Conservation (phyloP, 2,888 invertebrate genomes). For the Stenchaetothrips biformis region DNA sequence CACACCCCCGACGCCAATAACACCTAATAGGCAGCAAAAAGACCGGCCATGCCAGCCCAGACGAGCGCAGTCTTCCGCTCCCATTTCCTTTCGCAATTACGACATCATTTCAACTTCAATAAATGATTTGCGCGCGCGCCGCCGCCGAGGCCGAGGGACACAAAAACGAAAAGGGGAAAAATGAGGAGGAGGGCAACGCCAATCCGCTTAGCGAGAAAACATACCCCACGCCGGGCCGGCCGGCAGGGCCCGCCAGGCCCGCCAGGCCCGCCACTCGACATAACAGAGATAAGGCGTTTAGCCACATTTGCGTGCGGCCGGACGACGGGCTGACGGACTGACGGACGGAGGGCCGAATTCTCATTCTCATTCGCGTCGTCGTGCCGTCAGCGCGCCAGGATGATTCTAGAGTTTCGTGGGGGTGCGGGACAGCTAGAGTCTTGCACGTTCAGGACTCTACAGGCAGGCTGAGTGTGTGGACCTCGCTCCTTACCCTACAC, state of each 20-base stretch:
- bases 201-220: background rate
- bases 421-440: too few relatives aligned
- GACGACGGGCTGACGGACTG: too few relatives aligned
- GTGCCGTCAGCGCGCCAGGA: too few relatives aligned
- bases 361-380: too few relatives aligned
- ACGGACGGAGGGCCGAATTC: too few relatives aligned
- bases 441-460: background rate
- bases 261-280: too few relatives aligned
- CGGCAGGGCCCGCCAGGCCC: background rate
- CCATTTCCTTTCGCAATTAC: slow-evolving; percentile 14
- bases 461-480: background rate
- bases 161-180: background rate
- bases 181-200: background rate
- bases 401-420: too few relatives aligned
- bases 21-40: slow-evolving; percentile 21
- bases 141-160: background rate
- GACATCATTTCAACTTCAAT: slow-evolving; percentile 4
- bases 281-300: background rate
- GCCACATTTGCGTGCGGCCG: too few relatives aligned
- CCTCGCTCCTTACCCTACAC: background rate
- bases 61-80: background rate
- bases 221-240: background rate
- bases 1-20: slow-evolving; percentile 10
- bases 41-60: background rate
- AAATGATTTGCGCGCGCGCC: background rate